Percentiles rank a stretch among this genome's conserved stretches.
Evolutionary conservation across 1,140 invertebrate genomes (phyloP).

Genomic region (Arctopsyche grandis): DNA sequence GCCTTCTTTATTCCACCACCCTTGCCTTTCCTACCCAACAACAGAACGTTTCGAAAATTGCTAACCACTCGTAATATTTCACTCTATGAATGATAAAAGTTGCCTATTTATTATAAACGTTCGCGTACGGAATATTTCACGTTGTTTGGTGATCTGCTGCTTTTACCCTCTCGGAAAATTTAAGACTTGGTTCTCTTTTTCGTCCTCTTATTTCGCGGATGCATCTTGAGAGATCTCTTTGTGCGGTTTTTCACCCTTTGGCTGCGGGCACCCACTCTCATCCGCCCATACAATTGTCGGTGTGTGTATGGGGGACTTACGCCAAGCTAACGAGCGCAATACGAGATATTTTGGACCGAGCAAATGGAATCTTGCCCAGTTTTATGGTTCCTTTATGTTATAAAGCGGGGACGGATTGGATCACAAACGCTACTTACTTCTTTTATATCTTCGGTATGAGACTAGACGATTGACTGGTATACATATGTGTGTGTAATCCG

Average conservation of each 20-base stretch:
- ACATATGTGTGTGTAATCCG: neutral
- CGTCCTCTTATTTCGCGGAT: neutral
- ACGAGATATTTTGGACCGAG: constrained; percentile 46
- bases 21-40: neutral
- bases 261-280: constrained; percentile 4
- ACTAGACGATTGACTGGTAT: neutral
- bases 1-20: neutral
- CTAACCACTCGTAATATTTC: neutral
- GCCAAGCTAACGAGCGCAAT: constrained; percentile 44
- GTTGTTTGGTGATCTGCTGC: too few relatives aligned
- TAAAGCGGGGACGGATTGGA: constrained; percentile 28
- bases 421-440: neutral
- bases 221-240: constrained; percentile 16
- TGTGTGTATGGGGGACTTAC: constrained; percentile 26
- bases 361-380: constrained; percentile 50
- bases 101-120: too few relatives aligned
- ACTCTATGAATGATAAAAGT: too few relatives aligned
- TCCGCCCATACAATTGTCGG: constrained; percentile 12
- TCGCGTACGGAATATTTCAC: too few relatives aligned
- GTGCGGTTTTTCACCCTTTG: constrained; percentile 30
- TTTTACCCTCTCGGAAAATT: too few relatives aligned
- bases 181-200: neutral
- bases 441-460: neutral
- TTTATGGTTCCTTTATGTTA: constrained; percentile 49
- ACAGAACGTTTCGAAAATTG: neutral